A percentile compares a stretch with the other conserved stretches of the same genome.
Evolutionary conservation across 2,113 vertebrate genomes (phyloP).

Genomic region (Pyrgilauda ruficollis): DNA sequence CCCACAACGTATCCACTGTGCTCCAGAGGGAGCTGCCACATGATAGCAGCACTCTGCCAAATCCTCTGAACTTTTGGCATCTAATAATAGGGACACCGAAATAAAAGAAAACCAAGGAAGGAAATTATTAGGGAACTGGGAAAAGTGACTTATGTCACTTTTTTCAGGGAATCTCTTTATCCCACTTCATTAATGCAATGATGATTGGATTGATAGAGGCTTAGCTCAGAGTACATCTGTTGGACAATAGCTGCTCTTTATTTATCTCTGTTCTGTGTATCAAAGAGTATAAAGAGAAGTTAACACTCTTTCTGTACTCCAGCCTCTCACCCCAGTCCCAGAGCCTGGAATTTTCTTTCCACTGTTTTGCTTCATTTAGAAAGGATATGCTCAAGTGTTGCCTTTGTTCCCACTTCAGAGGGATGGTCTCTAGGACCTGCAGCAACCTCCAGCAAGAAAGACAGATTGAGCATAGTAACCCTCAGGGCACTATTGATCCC

Average conservation of each 20-base stretch:
- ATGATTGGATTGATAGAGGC: slow-evolving; percentile 16
- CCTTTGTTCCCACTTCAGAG: slow-evolving; percentile 52
- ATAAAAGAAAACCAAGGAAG: slow-evolving; percentile 45
- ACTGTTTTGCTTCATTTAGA: slow-evolving; percentile 42
- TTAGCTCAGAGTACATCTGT: slow-evolving; percentile 12
- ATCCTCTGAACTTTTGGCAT: slow-evolving; percentile 49
- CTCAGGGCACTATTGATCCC: not conserved
- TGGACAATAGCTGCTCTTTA: slow-evolving; percentile 33
- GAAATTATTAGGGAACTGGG: slow-evolving; percentile 42
- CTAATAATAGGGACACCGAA: not conserved
- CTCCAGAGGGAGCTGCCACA: slow-evolving; percentile 44
- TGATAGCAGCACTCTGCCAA: slow-evolving; percentile 58
- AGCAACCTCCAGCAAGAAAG: slow-evolving; percentile 9
- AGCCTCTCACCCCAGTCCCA: slow-evolving; percentile 23
- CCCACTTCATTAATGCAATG: not conserved
- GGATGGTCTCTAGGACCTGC: not conserved
- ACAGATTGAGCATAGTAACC: not conserved
- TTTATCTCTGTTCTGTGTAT: slow-evolving; percentile 4
- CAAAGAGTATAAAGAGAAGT: slow-evolving; percentile 11
- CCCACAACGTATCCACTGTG: slow-evolving; percentile 5
- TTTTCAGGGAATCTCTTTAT: slow-evolving; percentile 13
- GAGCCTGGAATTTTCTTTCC: slow-evolving; percentile 31
- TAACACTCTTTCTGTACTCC: slow-evolving; percentile 30
- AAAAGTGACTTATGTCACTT: slow-evolving; percentile 30
- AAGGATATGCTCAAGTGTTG: slow-evolving; percentile 7